Evolutionary conservation across 2,113 vertebrate species (phyloP), one percentile per base, ranked within the genome.

Genomic region (Cinclus cinclus): DNA sequence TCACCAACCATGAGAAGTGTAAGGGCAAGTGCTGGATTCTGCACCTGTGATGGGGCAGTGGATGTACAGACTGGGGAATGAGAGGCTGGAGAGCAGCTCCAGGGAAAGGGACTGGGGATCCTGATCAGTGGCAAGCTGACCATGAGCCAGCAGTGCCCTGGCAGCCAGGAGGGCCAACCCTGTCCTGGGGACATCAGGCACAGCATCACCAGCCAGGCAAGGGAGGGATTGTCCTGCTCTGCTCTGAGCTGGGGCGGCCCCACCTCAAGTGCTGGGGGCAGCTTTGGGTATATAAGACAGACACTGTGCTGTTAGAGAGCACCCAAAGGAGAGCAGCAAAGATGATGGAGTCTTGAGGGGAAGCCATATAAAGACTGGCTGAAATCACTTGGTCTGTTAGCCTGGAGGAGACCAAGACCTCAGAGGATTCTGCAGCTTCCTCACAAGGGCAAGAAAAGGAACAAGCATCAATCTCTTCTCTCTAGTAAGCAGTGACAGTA

Each of bases 191-290:
- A 0, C 35, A 83, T 55, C 87, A 90, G 79, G 17, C 5, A 1
- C 49, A 69, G 63, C 30, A 62, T 62, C 0, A 0, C 20, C 78
- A 69, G 25, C 25, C 0, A 0, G 71, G 15, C 5, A 16, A 23
- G 22, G 31, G 3, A 56, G 15, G 6, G 25, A 56, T 49, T 83
- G 56, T 42, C 41, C 30, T 2, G 5, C n/a, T 63, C n/a, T 76
- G 21, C 87, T 55, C 55, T 47, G 41, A 7, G 0, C 53, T 41
- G 55, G 55, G 14, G 4, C 0, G 0, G 41, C 22, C 41, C 56
- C 31, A 20, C 12, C 31, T 56, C 1, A 0, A 71, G 3, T 35
- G 2, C 2, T 63, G 47, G 2, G 20, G 3, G 13, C 41, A 47
- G n/a, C 6, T 69, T 28, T 49, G 42, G 25, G 10, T 68, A 13